These are phyloP conservation scores for Chascanopsetta lugubris DNA, from an alignment of 2,113 vertebrate species.

Conservation along the genomic window DNA sequence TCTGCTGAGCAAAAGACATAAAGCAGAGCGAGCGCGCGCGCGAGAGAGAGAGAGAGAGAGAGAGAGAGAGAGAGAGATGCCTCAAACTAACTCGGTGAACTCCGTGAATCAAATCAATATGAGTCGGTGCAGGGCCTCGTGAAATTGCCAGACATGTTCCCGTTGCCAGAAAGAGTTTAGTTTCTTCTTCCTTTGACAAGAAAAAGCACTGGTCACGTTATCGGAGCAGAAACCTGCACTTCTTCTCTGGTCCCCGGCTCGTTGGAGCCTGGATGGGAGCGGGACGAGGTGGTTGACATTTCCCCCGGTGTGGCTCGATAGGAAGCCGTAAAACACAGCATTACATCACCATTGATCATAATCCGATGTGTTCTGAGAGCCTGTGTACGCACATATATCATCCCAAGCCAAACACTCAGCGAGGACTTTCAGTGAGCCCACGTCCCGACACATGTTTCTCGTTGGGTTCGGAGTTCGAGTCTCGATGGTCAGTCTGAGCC, in stretches of 20 bases:
- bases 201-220: conserved; percentile 53
- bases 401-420: conserved; percentile 61
- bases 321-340: conserved; percentile 30
- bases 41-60: too few relatives aligned
- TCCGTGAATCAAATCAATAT: conserved; percentile 38
- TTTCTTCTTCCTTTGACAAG: conserved; percentile 57
- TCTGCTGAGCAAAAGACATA: not conserved
- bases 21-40: too few relatives aligned
- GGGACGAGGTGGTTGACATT: conserved; percentile 22
- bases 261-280: conserved; percentile 32
- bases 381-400: conserved; percentile 50
- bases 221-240: conserved; percentile 56
- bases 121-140: conserved; percentile 35
- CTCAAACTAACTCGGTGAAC: conserved; percentile 13
- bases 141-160: conserved; percentile 36
- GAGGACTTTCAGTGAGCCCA: conserved; percentile 8
- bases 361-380: conserved; percentile 28
- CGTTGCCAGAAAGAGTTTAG: conserved; percentile 52
- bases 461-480: conserved; percentile 47
- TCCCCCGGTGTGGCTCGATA: conserved; percentile 27
- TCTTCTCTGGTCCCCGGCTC: conserved; percentile 45
- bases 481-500: conserved; percentile 54
- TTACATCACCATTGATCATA: conserved; percentile 62
- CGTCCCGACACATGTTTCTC: conserved; percentile 67
- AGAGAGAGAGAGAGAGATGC: too few relatives aligned